Percentiles rank a stretch among this genome's conserved stretches.
Conservation (phyloP, 2,113 vertebrate species). For the Oriolus oriolus region DNA sequence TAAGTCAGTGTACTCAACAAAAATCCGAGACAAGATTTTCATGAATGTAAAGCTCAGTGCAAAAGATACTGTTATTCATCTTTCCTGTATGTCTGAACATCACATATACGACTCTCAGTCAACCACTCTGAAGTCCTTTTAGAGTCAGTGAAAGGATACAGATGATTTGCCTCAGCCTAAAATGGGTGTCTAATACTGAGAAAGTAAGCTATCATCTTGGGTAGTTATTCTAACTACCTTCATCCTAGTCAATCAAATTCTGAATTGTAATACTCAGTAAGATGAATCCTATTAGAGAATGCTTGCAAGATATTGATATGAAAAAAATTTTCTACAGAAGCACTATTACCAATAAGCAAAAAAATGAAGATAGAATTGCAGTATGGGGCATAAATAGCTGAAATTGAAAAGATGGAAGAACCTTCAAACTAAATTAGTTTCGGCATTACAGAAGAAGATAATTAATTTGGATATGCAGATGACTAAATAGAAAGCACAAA, state of each 20-base stretch:
- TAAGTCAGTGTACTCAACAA: neutral
- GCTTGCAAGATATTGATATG: neutral
- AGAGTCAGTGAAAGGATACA: neutral
- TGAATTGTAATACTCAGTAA: neutral
- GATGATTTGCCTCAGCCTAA: neutral
- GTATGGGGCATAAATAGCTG: neutral
- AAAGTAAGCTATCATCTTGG: neutral
- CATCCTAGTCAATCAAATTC: neutral
- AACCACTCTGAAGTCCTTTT: neutral
- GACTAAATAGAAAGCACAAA: neutral
- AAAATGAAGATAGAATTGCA: neutral
- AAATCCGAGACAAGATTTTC: neutral
- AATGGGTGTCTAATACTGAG: neutral
- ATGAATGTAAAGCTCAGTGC: neutral
- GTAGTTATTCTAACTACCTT: neutral
- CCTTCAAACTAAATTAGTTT: conserved; percentile 1
- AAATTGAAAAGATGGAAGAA: neutral
- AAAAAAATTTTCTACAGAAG: neutral
- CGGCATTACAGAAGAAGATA: neutral
- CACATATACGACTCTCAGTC: neutral
- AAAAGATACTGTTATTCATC: neutral
- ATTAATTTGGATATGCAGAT: neutral
- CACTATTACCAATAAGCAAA: neutral
- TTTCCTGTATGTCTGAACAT: neutral
- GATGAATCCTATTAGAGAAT: neutral